Base-by-base conservation (phyloP, 2,797 vertebrate genomes). In the Pelodytes ibericus region DNA sequence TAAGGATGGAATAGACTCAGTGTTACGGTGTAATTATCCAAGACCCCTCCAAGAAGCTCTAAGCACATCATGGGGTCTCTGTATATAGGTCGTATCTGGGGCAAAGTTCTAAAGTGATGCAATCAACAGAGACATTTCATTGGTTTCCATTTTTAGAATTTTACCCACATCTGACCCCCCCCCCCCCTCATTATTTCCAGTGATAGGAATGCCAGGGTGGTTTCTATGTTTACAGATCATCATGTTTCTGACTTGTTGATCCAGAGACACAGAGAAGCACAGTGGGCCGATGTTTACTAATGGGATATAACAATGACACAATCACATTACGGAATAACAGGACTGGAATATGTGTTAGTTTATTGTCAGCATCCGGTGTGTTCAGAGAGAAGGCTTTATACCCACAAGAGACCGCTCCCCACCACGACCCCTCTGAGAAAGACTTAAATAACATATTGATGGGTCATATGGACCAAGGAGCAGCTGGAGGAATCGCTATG, bases 401-500 rank as follows among this genome's bases (percentile, higher is more conserved):
- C 41, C 13, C 18, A 3, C 41, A 16, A 44, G 3, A 16, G 13
- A 16, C 13, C 41, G 5, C 11, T 73, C 49, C 79, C 80, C 85
- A 81, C 83, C 84, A 89, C 86, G 83, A 84, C 87, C 86, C 83
- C 81, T 79, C 79, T 68, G 75, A 74, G 81, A 47, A 72, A 83
- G 75, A 80, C 85, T 90, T 84, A 88, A 89, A 41, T 87, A 89
- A 90, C 84, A 82, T 86, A 84, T 84, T 81, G 85, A 79, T 84
- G 88, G 81, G 84, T 92, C 86, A 81, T 87, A 84, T 85, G 89
- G 90, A 91, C 88, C 81, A 86, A 86, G 56, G 88, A 90, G 89
- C 91, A 92, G 89, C 89, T 90, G 89, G 89, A 86, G 85, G 82
- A 72, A 80, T 87, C n/a, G n/a, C n/a, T 83, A 83, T 68, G 51